phyloP scores from a whole-genome alignment of 2,888 invertebrate genomes.

The Glomeris marginata region DNA sequence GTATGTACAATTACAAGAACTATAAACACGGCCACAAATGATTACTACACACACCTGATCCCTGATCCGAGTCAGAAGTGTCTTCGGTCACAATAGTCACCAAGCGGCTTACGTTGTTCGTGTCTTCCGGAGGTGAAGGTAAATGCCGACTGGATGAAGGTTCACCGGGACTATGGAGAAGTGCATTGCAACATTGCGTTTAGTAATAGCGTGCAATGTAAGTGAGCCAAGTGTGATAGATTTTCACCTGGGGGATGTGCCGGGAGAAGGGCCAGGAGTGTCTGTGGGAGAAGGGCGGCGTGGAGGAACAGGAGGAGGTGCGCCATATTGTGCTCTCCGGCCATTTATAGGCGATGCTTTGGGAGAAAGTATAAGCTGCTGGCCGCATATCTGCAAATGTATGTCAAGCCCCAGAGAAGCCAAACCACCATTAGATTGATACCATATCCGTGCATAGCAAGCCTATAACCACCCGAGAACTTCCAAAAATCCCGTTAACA shows the following conservation, averaged over 20 bases:
- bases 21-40: background rate
- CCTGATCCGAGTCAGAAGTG: conserved; percentile 1
- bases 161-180: background rate
- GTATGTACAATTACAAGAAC: background rate
- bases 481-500: too few relatives aligned
- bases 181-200: too few relatives aligned
- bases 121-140: conserved; percentile 7
- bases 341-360: conserved; percentile 39
- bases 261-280: conserved; percentile 27
- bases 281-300: conserved; percentile 31
- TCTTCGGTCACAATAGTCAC: conserved; percentile 11
- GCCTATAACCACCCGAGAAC: background rate
- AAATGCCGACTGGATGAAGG: conserved; percentile 1
- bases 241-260: conserved; percentile 25
- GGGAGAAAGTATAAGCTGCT: conserved; percentile 33
- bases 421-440: background rate
- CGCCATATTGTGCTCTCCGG: conserved; percentile 22
- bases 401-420: background rate
- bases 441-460: background rate
- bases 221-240: too few relatives aligned
- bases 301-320: conserved; percentile 48
- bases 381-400: background rate
- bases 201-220: background rate
- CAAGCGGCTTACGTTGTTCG: background rate
- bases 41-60: background rate